Conservation (phyloP, 1,140 invertebrate species). For the Leptonema lineaticorne region DNA sequence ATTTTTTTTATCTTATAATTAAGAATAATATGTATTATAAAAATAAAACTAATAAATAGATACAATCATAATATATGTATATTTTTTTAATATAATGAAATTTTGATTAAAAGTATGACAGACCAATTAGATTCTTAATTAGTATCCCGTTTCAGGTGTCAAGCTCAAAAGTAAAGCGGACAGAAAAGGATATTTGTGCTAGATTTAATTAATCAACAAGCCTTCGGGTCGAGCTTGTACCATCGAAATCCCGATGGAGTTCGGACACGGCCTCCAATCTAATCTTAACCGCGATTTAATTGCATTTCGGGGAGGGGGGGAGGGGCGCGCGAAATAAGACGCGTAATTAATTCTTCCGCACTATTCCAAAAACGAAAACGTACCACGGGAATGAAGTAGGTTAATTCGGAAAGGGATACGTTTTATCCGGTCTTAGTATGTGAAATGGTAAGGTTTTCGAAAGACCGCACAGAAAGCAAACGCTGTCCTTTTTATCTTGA, state of each 20-base stretch:
- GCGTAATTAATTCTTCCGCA: constrained; percentile 11
- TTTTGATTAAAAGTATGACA: constrained; percentile 7
- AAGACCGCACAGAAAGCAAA: not conserved
- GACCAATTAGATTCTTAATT: not conserved
- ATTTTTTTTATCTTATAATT: too few species aligned
- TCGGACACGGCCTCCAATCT: not conserved
- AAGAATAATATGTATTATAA: too few species aligned
- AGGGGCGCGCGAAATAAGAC: constrained; percentile 10
- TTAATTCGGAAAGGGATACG: not conserved
- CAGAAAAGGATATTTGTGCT: not conserved
- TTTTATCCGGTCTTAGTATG: not conserved
- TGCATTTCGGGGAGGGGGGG: not conserved
- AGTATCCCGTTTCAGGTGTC: not conserved
- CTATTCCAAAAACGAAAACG: not conserved
- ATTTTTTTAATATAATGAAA: too few species aligned
- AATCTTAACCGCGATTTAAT: not conserved
- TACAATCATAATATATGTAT: too few species aligned
- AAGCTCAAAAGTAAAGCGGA: constrained; percentile 5
- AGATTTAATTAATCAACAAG: constrained; percentile 17
- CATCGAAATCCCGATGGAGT: not conserved
- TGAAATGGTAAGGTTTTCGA: not conserved
- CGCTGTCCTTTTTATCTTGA: constrained; percentile 2
- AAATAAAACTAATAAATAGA: too few species aligned
- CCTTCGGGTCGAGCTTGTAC: not conserved
- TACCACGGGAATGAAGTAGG: not conserved